These are phyloP conservation scores for Chelidonichthys spinosus DNA, from an alignment of 2,797 vertebrate genomes.

Conservation along the genomic window DNA sequence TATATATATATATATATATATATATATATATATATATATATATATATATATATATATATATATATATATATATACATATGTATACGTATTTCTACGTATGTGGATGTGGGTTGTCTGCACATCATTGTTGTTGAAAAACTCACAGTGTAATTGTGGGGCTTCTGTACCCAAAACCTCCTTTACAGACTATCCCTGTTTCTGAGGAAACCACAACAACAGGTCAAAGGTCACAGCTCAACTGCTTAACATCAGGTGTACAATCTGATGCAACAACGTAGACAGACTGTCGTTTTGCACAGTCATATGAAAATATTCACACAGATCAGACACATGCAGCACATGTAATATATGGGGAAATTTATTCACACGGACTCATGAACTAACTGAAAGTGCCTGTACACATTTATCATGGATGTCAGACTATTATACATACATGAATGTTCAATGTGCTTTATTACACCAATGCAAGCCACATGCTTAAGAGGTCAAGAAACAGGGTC, in stretches of 20 bases:
- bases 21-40: too few species aligned
- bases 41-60: too few species aligned
- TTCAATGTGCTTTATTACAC: conserved; percentile 56
- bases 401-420: conserved; percentile 43
- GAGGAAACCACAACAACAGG: not conserved
- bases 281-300: not conserved
- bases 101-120: too few species aligned
- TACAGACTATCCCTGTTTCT: not conserved
- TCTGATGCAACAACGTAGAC: not conserved
- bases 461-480: conserved; percentile 68
- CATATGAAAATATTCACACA: not conserved
- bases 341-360: conserved; percentile 37
- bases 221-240: not conserved
- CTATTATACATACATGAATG: conserved; percentile 41
- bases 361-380: conserved; percentile 75
- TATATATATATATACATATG: too few species aligned
- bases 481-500: conserved; percentile 66
- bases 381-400: conserved; percentile 43
- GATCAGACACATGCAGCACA: not conserved
- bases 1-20: too few species aligned
- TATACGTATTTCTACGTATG: too few species aligned
- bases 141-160: not conserved
- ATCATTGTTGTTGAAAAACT: not conserved
- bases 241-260: not conserved
- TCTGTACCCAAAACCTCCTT: not conserved